Evolutionary conservation across 2,888 invertebrate genomes (phyloP), one percentile per base, ranked within the genome.

Genomic region (Agrochola circellaris): DNA sequence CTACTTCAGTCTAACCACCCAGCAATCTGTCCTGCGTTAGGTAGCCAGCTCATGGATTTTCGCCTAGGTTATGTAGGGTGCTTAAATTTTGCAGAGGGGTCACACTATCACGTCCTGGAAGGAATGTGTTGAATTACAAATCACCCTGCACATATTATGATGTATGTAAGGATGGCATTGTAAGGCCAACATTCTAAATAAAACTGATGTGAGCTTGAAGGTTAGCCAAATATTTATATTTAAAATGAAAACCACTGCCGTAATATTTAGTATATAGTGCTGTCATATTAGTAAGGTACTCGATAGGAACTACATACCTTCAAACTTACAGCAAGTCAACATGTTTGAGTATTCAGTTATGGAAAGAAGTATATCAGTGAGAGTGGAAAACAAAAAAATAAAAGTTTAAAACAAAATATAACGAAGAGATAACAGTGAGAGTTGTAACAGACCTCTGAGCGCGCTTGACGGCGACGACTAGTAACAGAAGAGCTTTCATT

Each of bases 251-350:
- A 8, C 15, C 20, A 8, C n/a, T 60, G 6, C 20, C 15, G 17
- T 11, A 15, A 6, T 48, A 48, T 48, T 15, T 48, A 42, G 42
- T 42, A 42, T 42, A 15, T 4, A 3, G 20, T n/a, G 23, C 11
- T 20, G 20, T 54, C 42, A 17, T 7, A 30, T 20, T n/a, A 23
- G n/a, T 51, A 0, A 58, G 26, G 48, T 17, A 26, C 20, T 38
- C 11, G 23, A 23, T 26, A 38, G n/a, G 58, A 62, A 38, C 17
- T 77, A n/a, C n/a, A n/a, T n/a, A 87, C 88, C 89, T 91, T 91
- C 91, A 89, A 92, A 87, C 92, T 92, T 91, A 91, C 88, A 91
- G 84, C 86, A 82, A 77, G 77, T 79, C 70, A 68, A 81, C 85
- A 82, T 82, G 84, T 85, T 87, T 71, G 74, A 83, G 83, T 84